phyloP scores from a whole-genome alignment of 2,888 invertebrate genomes.

The Lamproptera curius region DNA sequence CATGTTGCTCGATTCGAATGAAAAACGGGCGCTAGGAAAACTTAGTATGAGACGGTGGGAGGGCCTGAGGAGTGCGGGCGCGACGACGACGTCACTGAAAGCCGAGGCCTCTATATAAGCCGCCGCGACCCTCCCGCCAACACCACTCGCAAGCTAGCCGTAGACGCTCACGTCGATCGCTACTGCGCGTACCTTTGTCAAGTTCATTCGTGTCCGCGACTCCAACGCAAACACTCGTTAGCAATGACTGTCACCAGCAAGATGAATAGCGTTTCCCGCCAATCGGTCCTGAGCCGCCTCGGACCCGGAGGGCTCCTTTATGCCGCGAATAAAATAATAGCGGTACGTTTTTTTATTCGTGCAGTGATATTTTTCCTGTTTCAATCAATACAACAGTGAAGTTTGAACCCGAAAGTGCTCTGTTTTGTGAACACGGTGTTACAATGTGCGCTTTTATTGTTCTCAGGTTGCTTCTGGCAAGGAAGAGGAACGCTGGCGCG shows the following conservation, averaged over 20 bases:
- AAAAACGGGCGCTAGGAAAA: conserved; percentile 60
- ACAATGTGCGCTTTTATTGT: conserved; percentile 65
- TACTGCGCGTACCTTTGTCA: conserved; percentile 42
- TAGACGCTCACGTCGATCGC: conserved; percentile 54
- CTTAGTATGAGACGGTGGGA: conserved; percentile 37
- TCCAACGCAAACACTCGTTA: conserved; percentile 48
- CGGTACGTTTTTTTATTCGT: conserved; percentile 66
- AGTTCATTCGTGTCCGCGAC: conserved; percentile 54
- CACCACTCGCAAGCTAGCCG: conserved; percentile 63
- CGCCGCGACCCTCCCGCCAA: conserved; percentile 57
- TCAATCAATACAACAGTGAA: conserved; percentile 35
- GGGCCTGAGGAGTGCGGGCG: conserved; percentile 41
- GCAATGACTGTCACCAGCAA: conserved; percentile 74
- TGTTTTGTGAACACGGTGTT: conserved; percentile 46
- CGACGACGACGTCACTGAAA: conserved; percentile 61
- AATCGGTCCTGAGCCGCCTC: conserved; percentile 65
- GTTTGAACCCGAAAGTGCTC: conserved; percentile 32
- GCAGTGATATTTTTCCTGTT: conserved; percentile 40
- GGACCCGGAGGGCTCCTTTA: conserved; percentile 71
- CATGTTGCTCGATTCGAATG: conserved; percentile 47
- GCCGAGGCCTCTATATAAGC: conserved; percentile 72
- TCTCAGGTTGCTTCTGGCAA: conserved; percentile 73
- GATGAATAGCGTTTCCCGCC: conserved; percentile 75
- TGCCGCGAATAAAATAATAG: conserved; percentile 71
- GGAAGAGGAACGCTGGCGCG: conserved; percentile 70